phyloP scores from a whole-genome alignment of 2,888 invertebrate genomes.

The Chrysolina americana region DNA sequence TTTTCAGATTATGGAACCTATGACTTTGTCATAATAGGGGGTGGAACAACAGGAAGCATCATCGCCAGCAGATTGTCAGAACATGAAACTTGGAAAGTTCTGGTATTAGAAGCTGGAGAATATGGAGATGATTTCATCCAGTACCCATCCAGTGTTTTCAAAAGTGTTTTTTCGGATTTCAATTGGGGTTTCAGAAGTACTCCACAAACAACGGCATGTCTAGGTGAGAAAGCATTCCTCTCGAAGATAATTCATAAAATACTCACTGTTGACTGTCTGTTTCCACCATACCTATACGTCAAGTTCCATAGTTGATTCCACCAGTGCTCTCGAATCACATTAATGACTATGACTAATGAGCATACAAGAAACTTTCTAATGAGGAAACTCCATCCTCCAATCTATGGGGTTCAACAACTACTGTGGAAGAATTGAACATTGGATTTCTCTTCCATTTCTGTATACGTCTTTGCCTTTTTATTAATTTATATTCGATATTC shows the following conservation, averaged over 20 bases:
- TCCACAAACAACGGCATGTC: slow-evolving; percentile 76
- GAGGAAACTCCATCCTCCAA: too few species aligned
- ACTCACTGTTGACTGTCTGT: too few species aligned
- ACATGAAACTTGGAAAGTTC: not conserved
- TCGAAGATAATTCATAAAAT: not conserved
- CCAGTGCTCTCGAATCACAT: too few species aligned
- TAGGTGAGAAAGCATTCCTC: slow-evolving; percentile 64
- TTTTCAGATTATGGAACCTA: slow-evolving; percentile 2
- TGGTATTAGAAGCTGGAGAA: slow-evolving; percentile 40
- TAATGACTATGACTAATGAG: too few species aligned
- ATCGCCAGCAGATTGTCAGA: slow-evolving; percentile 14
- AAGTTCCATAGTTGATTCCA: too few species aligned
- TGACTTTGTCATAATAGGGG: slow-evolving; percentile 13
- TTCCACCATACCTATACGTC: too few species aligned
- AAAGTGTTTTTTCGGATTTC: slow-evolving; percentile 62
- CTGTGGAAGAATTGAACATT: too few species aligned
- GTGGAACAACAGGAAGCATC: slow-evolving; percentile 5
- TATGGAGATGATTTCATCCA: slow-evolving; percentile 29
- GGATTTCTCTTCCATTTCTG: too few species aligned
- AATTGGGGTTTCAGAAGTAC: slow-evolving; percentile 82
- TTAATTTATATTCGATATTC: too few species aligned
- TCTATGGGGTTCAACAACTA: too few species aligned
- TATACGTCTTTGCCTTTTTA: too few species aligned
- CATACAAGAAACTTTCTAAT: too few species aligned
- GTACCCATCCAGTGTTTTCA: slow-evolving; percentile 26